A percentile compares a stretch with the other conserved stretches of the same genome.
phyloP scores from a whole-genome alignment of 2,888 invertebrate species.

The Agrenia bidenticulata region DNA sequence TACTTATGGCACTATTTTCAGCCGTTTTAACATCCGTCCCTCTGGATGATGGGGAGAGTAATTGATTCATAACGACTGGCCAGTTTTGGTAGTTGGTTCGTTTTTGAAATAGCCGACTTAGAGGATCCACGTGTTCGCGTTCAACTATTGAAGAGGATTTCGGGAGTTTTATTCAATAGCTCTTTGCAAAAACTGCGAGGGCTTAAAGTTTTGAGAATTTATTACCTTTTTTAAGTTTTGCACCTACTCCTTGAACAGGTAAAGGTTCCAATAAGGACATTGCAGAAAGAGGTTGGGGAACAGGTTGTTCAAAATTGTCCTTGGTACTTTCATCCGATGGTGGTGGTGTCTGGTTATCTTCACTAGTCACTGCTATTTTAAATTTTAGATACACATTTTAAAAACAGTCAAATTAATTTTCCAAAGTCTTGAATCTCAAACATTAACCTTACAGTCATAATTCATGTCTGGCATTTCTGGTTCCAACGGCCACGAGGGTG shows the following conservation, averaged over 20 bases:
- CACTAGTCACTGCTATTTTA: too few relatives aligned
- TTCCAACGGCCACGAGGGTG: slow-evolving; percentile 33
- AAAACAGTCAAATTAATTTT: too few relatives aligned
- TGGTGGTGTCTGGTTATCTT: too few relatives aligned
- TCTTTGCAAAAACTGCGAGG: neutral
- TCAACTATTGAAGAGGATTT: neutral
- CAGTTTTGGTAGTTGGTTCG: slow-evolving; percentile 7
- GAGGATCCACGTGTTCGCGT: neutral
- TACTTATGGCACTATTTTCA: slow-evolving; percentile 5
- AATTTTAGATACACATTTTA: too few relatives aligned
- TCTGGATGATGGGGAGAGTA: neutral
- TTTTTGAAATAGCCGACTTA: slow-evolving; percentile 2
- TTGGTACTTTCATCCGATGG: too few relatives aligned
- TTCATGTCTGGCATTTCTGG: slow-evolving; percentile 10
- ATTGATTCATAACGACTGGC: slow-evolving; percentile 20
- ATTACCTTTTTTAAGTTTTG: too few relatives aligned
- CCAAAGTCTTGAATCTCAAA: too few relatives aligned
- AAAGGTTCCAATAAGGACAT: too few relatives aligned
- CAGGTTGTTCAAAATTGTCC: too few relatives aligned
- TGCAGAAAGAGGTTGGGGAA: too few relatives aligned
- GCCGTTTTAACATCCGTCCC: neutral
- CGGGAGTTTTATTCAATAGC: neutral
- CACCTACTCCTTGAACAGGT: too few relatives aligned
- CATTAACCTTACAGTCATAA: neutral
- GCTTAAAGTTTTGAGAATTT: neutral